Evolutionary conservation across 2,888 invertebrate species (phyloP).

Genomic region (Cephonodes hylas): DNA sequence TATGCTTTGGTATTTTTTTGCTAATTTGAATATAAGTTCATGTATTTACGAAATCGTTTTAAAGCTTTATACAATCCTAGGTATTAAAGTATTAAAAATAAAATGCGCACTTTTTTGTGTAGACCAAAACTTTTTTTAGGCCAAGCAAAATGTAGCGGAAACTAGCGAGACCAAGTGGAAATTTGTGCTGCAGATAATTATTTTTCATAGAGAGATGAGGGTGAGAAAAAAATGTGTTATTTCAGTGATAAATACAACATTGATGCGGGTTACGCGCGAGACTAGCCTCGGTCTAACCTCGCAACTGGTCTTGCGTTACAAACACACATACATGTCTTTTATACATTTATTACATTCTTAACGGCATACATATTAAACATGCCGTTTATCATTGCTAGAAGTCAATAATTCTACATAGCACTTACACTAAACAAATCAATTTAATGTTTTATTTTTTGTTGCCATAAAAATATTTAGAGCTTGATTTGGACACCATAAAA

Average conservation of each 20-base stretch:
- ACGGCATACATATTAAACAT: background rate
- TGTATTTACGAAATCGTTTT: too few relatives aligned
- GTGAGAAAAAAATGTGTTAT: background rate
- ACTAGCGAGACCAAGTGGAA: background rate
- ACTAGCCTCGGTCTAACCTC: constrained; percentile 33
- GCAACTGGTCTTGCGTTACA: constrained; percentile 20
- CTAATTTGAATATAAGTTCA: too few relatives aligned
- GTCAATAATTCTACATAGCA: background rate
- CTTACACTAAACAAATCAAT: background rate
- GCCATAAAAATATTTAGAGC: background rate
- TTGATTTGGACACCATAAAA: background rate
- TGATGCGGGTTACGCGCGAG: constrained; percentile 29
- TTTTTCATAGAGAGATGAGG: background rate
- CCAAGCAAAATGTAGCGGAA: background rate
- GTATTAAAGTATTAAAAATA: too few relatives aligned
- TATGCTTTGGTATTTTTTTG: background rate
- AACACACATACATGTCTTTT: background rate
- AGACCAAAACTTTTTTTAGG: too few relatives aligned
- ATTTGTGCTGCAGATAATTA: too few relatives aligned
- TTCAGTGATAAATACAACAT: constrained; percentile 17
- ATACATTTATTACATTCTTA: background rate
- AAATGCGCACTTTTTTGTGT: too few relatives aligned
- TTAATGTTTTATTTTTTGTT: background rate
- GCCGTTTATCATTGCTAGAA: background rate
- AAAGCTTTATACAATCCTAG: too few relatives aligned